Conservation (phyloP, 2,113 vertebrate species). For the Hypanus sabinus region DNA sequence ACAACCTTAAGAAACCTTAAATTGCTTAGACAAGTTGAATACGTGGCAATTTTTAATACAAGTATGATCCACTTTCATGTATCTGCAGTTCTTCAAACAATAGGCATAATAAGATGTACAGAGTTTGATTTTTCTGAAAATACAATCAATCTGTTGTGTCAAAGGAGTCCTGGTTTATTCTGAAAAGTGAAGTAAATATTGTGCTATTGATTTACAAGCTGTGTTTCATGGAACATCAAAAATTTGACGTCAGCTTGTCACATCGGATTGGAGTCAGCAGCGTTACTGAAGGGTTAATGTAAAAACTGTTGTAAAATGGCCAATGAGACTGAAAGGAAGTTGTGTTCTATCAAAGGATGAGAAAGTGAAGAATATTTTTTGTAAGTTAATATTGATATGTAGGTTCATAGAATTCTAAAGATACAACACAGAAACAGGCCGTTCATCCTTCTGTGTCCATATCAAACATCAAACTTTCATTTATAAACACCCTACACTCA, state of each 20-base stretch:
- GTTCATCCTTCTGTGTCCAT: too few relatives aligned
- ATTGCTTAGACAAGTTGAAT: neutral
- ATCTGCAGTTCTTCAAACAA: neutral
- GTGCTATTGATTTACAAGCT: neutral
- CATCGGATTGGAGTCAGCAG: too few relatives aligned
- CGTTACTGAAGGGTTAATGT: too few relatives aligned
- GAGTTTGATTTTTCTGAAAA: neutral
- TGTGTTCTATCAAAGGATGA: neutral
- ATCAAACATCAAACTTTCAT: too few relatives aligned
- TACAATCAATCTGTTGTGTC: neutral
- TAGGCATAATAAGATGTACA: neutral
- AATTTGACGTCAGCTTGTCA: too few relatives aligned
- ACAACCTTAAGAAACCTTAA: too few relatives aligned
- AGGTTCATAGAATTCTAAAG: too few relatives aligned
- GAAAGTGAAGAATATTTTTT: neutral
- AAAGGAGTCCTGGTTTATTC: neutral
- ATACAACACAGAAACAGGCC: too few relatives aligned
- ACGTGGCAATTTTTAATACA: neutral
- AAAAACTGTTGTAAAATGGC: neutral
- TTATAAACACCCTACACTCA: too few relatives aligned
- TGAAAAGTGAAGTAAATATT: neutral
- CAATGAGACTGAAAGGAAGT: neutral
- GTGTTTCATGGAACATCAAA: too few relatives aligned
- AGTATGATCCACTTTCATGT: neutral
- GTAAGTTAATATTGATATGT: neutral